Evolutionary conservation across 2,113 vertebrate species (phyloP).

Genomic region (Scopus umbretta): DNA sequence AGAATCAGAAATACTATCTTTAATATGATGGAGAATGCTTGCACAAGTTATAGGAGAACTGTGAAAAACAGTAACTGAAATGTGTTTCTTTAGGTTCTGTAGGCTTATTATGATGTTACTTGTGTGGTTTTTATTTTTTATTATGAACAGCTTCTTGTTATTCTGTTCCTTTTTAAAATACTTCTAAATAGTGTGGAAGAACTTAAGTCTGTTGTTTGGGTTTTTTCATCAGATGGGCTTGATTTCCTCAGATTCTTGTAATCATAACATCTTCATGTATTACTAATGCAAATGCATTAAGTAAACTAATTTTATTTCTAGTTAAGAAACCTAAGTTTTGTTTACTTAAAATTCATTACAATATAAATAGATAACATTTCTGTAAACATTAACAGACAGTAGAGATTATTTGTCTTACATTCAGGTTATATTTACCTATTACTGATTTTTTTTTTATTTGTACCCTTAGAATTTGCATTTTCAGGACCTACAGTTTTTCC

Average conservation of each 20-base stretch:
- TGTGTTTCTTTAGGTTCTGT: background rate
- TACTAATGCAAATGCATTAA: background rate
- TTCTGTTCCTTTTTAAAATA: background rate
- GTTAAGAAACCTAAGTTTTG: background rate
- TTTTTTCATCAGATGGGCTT: background rate
- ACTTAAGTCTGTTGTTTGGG: background rate
- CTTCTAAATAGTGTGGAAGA: background rate
- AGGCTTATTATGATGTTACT: background rate
- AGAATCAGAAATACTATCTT: background rate
- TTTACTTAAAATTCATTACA: background rate
- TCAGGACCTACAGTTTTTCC: background rate
- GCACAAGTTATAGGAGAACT: background rate
- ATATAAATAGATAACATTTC: background rate
- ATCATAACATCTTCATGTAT: background rate
- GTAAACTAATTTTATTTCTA: background rate
- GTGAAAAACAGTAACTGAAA: background rate
- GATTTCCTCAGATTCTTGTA: background rate
- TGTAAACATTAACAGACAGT: background rate
- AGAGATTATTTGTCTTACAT: background rate
- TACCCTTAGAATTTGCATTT: background rate
- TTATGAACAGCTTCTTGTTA: background rate
- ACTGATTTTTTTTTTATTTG: background rate
- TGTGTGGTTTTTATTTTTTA: background rate
- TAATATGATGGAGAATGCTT: background rate
- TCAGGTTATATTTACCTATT: background rate